Evolutionary conservation across 2,113 vertebrate genomes (phyloP).

Genomic region (Platichthys stellatus): DNA sequence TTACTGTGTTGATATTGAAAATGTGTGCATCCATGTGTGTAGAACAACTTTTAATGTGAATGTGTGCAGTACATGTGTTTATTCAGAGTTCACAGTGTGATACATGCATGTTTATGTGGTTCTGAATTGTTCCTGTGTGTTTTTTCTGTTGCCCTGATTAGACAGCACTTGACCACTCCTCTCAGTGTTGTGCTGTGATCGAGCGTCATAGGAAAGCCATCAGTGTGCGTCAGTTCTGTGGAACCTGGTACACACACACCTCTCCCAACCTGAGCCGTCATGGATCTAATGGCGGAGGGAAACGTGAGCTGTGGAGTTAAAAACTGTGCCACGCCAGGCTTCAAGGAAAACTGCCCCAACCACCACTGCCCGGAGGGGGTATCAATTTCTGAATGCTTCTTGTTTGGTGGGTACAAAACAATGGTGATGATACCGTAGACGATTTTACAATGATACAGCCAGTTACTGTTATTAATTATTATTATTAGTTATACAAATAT

Average conservation of each 20-base stretch:
- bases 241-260: conserved; percentile 37
- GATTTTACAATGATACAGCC: not conserved
- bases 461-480: not conserved
- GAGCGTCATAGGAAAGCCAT: no score
- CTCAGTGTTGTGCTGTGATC: no score
- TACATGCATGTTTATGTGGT: no score
- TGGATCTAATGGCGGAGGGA: conserved; percentile 44
- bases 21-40: no score
- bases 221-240: conserved; percentile 61
- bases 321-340: conserved; percentile 41
- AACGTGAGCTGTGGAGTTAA: conserved; percentile 50
- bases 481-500: not conserved
- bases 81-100: no score
- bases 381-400: fast-evolving
- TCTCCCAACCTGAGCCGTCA: conserved; percentile 17
- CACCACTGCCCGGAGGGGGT: no score
- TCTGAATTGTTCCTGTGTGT: no score
- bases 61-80: no score
- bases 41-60: no score
- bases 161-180: no score
- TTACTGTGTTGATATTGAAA: no score
- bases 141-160: no score
- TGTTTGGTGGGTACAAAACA: conserved; percentile 40
- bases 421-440: not conserved
- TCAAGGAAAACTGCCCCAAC: not conserved